phyloP scores from a whole-genome alignment of 2,888 invertebrate genomes.

The Zaprionus obscuricornis region DNA sequence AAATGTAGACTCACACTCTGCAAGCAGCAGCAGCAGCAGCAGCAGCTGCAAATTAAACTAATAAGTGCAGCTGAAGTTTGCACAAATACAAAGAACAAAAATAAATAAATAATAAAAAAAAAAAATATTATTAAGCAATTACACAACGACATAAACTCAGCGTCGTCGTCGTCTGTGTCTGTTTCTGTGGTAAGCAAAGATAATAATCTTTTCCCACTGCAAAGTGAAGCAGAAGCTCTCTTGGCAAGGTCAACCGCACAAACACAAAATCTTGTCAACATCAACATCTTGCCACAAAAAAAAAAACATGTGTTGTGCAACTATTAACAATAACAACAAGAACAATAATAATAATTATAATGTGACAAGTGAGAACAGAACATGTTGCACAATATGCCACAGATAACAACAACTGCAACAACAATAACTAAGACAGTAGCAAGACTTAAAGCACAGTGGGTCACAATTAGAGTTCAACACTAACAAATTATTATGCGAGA shows the following conservation, averaged over 20 bases:
- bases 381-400: conserved; percentile 21
- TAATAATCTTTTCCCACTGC: conserved; percentile 59
- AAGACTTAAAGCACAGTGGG: conserved; percentile 33
- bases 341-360: neutral
- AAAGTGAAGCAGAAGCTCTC: conserved; percentile 54
- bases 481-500: too few species aligned
- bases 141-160: too few species aligned
- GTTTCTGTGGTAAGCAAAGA: too few species aligned
- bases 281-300: conserved; percentile 23
- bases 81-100: conserved; percentile 6
- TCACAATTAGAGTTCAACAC: conserved; percentile 39
- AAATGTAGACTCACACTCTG: too few species aligned
- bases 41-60: conserved; percentile 54
- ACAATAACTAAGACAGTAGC: too few species aligned
- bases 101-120: conserved; percentile 12
- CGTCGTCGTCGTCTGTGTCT: too few species aligned
- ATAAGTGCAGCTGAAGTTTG: conserved; percentile 31
- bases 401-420: conserved; percentile 1
- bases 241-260: conserved; percentile 59
- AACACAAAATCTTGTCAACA: conserved; percentile 46
- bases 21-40: conserved; percentile 18
- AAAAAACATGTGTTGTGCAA: conserved; percentile 55
- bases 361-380: conserved; percentile 12
- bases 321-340: conserved; percentile 17
- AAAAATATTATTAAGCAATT: conserved; percentile 54